A percentile compares a stretch with the other conserved stretches of the same genome.
phyloP scores from a whole-genome alignment of 2,888 invertebrate genomes.

The Phaonia tiefii region DNA sequence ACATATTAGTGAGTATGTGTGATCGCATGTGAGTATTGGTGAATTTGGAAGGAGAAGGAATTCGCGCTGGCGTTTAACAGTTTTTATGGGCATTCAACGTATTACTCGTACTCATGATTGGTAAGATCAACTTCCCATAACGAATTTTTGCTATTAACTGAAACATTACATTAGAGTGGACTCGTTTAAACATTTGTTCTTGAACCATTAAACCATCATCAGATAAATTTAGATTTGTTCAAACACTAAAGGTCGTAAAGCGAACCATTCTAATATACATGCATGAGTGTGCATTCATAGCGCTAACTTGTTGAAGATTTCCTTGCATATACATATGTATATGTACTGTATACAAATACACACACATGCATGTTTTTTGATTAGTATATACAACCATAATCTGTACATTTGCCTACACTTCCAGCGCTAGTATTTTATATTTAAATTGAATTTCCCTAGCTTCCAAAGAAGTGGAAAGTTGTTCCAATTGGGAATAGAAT shows the following conservation, averaged over 20 bases:
- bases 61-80: no score
- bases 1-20: no score
- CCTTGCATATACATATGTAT: background rate
- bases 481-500: conserved; percentile 57
- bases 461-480: conserved; percentile 51
- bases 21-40: no score
- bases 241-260: no score
- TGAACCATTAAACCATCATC: no score
- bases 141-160: conserved; percentile 22
- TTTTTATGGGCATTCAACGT: no score
- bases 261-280: no score
- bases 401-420: conserved; percentile 26
- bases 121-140: conserved; percentile 21
- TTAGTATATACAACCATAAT: conserved; percentile 17
- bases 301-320: conserved; percentile 10
- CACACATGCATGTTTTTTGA: background rate
- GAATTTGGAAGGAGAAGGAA: no score
- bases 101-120: background rate
- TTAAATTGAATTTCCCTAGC: conserved; percentile 59
- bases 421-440: conserved; percentile 44
- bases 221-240: no score
- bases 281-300: conserved; percentile 1
- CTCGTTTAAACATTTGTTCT: no score
- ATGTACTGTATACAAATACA: background rate
- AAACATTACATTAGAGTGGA: no score